Percentiles rank a stretch among this genome's conserved stretches.
Evolutionary conservation across 2,797 vertebrate species (phyloP).

Genomic region (Chelon labrosus): DNA sequence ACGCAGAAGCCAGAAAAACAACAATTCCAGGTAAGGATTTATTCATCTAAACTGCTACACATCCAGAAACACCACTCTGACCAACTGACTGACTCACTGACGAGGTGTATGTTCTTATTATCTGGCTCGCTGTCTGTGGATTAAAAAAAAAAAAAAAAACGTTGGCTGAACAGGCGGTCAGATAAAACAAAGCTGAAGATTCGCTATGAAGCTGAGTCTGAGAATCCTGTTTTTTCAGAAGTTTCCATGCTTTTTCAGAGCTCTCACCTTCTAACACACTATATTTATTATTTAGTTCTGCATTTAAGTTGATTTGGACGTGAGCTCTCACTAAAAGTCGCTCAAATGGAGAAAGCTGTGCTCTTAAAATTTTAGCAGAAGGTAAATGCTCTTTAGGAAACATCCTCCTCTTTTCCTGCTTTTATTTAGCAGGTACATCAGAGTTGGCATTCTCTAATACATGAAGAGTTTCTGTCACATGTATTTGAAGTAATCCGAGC

Average conservation of each 20-base stretch:
- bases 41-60: slow-evolving; percentile 16
- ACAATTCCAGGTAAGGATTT: slow-evolving; percentile 1
- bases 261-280: slow-evolving; percentile 21
- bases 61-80: not conserved
- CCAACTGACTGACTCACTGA: too few species aligned
- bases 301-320: slow-evolving; percentile 52
- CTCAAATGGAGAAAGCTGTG: slow-evolving; percentile 51
- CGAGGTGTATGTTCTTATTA: not conserved
- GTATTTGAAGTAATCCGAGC: slow-evolving; percentile 24
- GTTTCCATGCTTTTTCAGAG: slow-evolving; percentile 5
- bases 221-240: slow-evolving; percentile 21
- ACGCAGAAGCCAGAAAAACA: not conserved
- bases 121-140: not conserved
- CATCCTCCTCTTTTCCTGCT: not conserved
- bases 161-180: slow-evolving; percentile 5
- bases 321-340: slow-evolving; percentile 41
- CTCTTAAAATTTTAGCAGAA: slow-evolving; percentile 45
- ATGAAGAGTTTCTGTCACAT: slow-evolving; percentile 25
- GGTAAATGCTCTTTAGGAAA: slow-evolving; percentile 45
- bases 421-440: slow-evolving; percentile 39
- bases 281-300: slow-evolving; percentile 43
- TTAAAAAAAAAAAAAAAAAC: not conserved
- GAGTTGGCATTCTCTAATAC: slow-evolving; percentile 16
- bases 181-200: not conserved
- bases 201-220: slow-evolving; percentile 17